Conservation (phyloP, 2,797 vertebrate genomes). For the Channallabes apus region DNA sequence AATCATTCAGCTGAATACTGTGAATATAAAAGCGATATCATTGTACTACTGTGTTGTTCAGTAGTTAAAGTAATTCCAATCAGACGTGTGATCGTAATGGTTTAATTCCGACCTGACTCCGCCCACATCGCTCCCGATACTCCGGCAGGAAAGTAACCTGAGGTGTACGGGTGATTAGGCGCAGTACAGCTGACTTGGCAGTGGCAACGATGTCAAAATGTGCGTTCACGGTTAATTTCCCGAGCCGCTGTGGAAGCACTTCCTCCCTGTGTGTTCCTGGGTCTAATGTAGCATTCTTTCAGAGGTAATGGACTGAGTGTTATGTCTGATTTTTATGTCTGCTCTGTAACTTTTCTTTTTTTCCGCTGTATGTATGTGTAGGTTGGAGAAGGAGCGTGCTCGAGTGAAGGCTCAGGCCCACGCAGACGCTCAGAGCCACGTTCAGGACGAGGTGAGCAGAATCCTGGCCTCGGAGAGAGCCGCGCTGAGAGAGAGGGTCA, state of each 20-base stretch:
- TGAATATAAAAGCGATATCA: neutral
- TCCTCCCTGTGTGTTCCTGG: neutral
- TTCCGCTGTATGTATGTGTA: conserved; percentile 43
- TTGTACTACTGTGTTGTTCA: neutral
- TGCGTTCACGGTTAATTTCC: conserved; percentile 12
- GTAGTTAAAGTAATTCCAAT: neutral
- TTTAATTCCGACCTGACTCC: neutral
- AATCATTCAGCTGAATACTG: no score
- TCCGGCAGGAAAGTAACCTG: neutral
- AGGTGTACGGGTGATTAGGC: conserved; percentile 17
- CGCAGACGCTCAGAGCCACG: conserved; percentile 63
- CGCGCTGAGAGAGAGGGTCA: conserved; percentile 79
- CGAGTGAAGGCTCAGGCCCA: conserved; percentile 56
- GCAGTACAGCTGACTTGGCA: neutral
- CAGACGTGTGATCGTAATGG: neutral
- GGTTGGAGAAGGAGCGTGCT: conserved; percentile 69
- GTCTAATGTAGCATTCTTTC: conserved; percentile 15
- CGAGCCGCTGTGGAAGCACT: neutral
- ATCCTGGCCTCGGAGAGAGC: conserved; percentile 81
- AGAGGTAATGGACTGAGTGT: conserved; percentile 18
- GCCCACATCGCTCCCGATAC: neutral
- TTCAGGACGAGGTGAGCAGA: conserved; percentile 75
- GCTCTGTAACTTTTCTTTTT: neutral
- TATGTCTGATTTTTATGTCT: conserved; percentile 1
- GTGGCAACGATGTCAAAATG: conserved; percentile 22